Conservation (phyloP, 2,797 vertebrate genomes). For the Rallus crepitans region DNA sequence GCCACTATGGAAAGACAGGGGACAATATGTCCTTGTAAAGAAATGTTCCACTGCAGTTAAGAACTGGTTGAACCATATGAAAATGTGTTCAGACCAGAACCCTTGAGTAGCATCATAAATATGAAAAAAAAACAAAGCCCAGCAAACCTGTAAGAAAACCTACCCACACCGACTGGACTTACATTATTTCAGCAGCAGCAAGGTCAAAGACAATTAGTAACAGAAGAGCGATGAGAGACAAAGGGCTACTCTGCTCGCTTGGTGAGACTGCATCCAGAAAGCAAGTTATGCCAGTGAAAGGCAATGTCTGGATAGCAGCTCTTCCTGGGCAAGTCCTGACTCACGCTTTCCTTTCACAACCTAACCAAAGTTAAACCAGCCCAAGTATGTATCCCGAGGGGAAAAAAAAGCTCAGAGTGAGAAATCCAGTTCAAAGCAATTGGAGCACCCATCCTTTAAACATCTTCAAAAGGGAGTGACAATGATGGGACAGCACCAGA, state of each 20-base stretch:
- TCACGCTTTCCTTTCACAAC: background rate
- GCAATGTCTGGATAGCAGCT: background rate
- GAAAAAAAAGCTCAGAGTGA: background rate
- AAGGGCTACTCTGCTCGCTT: background rate
- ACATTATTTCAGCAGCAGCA: too few relatives aligned
- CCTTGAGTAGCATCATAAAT: background rate
- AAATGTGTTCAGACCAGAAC: background rate
- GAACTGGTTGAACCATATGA: rapidly evolving
- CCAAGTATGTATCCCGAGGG: background rate
- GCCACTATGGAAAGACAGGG: background rate
- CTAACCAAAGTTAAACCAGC: background rate
- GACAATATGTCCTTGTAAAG: background rate
- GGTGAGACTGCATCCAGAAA: rapidly evolving
- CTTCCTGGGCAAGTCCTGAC: background rate
- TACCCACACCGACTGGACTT: rapidly evolving
- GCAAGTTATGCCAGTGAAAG: background rate
- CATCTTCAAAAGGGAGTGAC: background rate
- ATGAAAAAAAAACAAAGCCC: background rate
- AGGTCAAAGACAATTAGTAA: background rate
- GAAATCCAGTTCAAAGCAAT: background rate
- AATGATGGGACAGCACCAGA: background rate
- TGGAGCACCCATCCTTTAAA: background rate
- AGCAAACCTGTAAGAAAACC: background rate
- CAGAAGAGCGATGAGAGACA: background rate
- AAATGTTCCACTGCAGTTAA: background rate